Percentiles rank a stretch among this genome's conserved stretches.
Evolutionary conservation across 2,113 vertebrate genomes (phyloP).

Genomic region (Fulica atra): DNA sequence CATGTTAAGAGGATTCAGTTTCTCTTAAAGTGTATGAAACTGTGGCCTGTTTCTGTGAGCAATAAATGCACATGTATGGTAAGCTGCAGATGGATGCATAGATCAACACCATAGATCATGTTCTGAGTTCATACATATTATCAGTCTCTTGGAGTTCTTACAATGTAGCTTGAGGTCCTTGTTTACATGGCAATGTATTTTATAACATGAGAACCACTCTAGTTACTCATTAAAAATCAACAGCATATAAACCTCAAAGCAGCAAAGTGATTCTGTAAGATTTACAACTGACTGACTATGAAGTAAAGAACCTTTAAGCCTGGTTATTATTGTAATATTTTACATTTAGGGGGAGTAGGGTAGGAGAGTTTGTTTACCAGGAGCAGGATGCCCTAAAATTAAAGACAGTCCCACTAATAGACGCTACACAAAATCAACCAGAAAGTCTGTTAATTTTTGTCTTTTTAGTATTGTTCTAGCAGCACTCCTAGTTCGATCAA

Average conservation of each 20-base stretch:
- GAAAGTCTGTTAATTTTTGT: background rate
- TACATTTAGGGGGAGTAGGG: background rate
- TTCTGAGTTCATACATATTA: background rate
- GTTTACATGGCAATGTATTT: background rate
- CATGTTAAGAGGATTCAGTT: background rate
- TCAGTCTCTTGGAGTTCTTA: background rate
- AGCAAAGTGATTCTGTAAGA: background rate
- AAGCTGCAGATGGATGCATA: background rate
- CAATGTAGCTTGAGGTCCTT: background rate
- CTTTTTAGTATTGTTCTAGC: background rate
- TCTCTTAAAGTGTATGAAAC: background rate
- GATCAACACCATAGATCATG: background rate
- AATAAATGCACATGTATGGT: background rate
- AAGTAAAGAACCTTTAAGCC: background rate
- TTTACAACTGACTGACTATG: background rate
- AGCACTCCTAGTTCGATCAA: background rate
- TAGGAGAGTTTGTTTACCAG: background rate
- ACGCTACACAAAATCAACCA: background rate
- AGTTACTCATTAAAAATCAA: background rate
- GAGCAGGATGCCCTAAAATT: background rate
- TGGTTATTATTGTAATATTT: background rate
- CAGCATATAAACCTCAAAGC: background rate
- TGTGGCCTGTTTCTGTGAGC: background rate
- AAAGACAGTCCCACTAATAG: background rate
- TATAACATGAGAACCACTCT: background rate